These are phyloP conservation scores for Echiichthys vipera DNA, from an alignment of 2,797 vertebrate species.

Conservation along the genomic window DNA sequence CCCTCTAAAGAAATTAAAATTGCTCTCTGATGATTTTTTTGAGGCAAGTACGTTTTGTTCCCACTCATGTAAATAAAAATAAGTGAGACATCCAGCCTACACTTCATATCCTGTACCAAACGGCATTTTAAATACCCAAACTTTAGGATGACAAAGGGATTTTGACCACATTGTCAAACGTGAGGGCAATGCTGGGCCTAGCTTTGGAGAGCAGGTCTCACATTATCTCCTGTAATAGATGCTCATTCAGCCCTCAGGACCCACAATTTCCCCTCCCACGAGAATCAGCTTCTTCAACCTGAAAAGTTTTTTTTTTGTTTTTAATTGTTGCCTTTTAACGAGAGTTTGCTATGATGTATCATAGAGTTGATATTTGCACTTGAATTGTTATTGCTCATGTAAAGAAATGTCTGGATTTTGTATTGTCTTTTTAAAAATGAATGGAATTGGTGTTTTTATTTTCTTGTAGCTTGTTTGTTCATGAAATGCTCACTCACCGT, in stretches of 20 bases:
- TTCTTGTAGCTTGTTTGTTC: slow-evolving; percentile 80
- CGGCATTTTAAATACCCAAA: slow-evolving; percentile 20
- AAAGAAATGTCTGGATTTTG: slow-evolving; percentile 98
- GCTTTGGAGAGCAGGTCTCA: slow-evolving; percentile 19
- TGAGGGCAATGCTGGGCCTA: slow-evolving; percentile 38
- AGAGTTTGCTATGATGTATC: slow-evolving; percentile 88
- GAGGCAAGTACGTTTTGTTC: slow-evolving; percentile 14
- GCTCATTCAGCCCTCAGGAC: slow-evolving; percentile 11
- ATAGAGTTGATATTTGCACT: slow-evolving; percentile 98
- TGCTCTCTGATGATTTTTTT: not conserved
- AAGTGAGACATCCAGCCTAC: slow-evolving; percentile 16
- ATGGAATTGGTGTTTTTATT: slow-evolving; percentile 87
- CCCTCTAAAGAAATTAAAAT: slow-evolving; percentile 16
- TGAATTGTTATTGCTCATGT: slow-evolving; percentile 97
- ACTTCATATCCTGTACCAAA: slow-evolving; percentile 4
- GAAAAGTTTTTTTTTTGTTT: slow-evolving; percentile 40
- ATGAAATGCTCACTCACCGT: slow-evolving; percentile 79
- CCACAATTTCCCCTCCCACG: not conserved
- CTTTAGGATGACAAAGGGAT: slow-evolving; percentile 59
- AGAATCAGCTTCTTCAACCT: slow-evolving; percentile 64
- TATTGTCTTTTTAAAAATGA: slow-evolving; percentile 95
- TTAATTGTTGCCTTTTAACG: slow-evolving; percentile 75
- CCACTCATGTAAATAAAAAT: slow-evolving; percentile 71
- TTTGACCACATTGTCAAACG: slow-evolving; percentile 43
- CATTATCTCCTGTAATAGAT: slow-evolving; percentile 11